Conservation (phyloP, 2,888 invertebrate genomes). For the Latrodectus hesperus region DNA sequence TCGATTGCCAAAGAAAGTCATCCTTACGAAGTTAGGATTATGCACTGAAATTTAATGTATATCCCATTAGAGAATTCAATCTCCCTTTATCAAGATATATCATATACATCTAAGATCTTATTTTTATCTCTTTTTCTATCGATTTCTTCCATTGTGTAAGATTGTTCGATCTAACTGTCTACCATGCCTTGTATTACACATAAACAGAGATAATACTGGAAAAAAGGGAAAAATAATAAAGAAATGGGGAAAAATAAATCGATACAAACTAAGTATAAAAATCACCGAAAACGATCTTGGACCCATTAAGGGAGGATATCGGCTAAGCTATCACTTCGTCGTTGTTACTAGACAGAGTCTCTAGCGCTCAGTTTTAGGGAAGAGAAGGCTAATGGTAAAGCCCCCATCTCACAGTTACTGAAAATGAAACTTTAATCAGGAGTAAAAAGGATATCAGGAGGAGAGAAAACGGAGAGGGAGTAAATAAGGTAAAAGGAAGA, state of each 20-base stretch:
- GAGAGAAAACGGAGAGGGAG: slow-evolving; percentile 19
- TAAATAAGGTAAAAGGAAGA: slow-evolving; percentile 21
- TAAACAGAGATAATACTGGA: not conserved
- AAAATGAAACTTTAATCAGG: slow-evolving; percentile 67
- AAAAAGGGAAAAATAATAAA: not conserved
- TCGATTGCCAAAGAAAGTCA: too few relatives aligned
- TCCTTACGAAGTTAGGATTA: too few relatives aligned
- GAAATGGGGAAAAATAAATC: slow-evolving; percentile 44
- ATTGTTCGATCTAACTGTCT: not conserved
- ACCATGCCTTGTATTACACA: not conserved
- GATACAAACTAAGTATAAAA: slow-evolving; percentile 62
- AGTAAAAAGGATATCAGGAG: slow-evolving; percentile 47
- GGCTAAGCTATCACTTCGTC: slow-evolving; percentile 44
- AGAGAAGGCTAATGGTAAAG: slow-evolving; percentile 48
- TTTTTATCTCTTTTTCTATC: not conserved
- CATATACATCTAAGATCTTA: too few relatives aligned
- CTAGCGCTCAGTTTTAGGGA: slow-evolving; percentile 14
- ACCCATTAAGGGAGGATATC: slow-evolving; percentile 58
- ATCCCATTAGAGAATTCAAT: too few relatives aligned
- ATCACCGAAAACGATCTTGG: slow-evolving; percentile 53
- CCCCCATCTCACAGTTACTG: slow-evolving; percentile 43
- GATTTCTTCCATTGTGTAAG: not conserved
- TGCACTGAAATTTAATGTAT: too few relatives aligned
- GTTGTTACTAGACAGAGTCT: slow-evolving; percentile 1
- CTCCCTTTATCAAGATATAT: too few relatives aligned